phyloP scores from a whole-genome alignment of 2,797 vertebrate species.

The Pangasius macronema region DNA sequence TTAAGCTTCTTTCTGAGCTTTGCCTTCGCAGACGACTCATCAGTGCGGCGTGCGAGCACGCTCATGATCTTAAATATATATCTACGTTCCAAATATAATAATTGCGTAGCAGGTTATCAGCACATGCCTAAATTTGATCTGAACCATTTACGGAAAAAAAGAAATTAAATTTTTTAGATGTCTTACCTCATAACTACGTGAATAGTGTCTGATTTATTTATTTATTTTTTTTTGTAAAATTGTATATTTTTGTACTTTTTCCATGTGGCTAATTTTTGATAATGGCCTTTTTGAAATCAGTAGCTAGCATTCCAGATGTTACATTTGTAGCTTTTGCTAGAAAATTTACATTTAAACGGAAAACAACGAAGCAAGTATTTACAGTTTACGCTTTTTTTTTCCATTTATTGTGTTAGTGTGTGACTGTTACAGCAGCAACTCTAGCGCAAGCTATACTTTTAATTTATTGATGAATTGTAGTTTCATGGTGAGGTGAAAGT shows the following conservation, averaged over 20 bases:
- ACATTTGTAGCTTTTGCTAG: neutral
- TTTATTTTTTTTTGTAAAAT: neutral
- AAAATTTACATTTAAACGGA: neutral
- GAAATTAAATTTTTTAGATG: neutral
- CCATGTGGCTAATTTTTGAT: neutral
- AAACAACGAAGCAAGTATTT: too few species aligned
- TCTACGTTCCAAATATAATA: neutral
- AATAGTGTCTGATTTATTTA: neutral
- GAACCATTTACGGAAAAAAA: neutral
- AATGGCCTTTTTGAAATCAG: neutral
- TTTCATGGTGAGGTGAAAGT: neutral
- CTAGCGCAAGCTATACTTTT: neutral
- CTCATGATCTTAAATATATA: neutral
- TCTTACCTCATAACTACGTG: neutral
- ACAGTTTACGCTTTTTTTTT: neutral
- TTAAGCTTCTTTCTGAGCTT: neutral
- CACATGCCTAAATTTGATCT: neutral
- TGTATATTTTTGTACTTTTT: slow-evolving; percentile 25
- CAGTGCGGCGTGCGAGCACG: too few species aligned
- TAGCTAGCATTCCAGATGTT: neutral
- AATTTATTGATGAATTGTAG: neutral
- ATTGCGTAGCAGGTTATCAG: neutral
- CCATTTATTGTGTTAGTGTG: neutral
- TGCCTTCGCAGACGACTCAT: neutral
- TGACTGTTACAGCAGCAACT: neutral